A percentile compares a stretch with the other conserved stretches of the same genome.
phyloP scores from a whole-genome alignment of 2,113 vertebrate genomes.

The Cyanoramphus novaezelandiae region DNA sequence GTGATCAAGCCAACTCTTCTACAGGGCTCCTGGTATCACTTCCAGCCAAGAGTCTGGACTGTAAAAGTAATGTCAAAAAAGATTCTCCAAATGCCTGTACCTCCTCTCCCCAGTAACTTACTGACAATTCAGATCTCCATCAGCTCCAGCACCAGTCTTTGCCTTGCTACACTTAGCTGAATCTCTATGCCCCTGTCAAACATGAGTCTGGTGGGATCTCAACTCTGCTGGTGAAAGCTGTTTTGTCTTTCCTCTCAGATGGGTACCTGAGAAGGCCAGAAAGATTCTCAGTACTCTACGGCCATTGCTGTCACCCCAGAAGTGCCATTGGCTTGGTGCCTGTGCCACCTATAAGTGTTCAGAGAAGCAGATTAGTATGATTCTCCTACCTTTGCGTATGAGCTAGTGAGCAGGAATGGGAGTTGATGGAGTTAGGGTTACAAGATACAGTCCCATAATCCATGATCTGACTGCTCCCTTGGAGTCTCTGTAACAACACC shows the following conservation, averaged over 20 bases:
- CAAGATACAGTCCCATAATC: conserved; percentile 39
- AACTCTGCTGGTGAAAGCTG: background rate
- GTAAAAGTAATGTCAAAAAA: background rate
- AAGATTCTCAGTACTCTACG: background rate
- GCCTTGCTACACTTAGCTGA: background rate
- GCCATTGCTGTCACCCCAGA: background rate
- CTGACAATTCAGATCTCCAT: background rate
- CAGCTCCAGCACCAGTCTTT: background rate
- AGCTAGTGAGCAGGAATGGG: conserved; percentile 35
- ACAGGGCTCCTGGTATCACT: background rate
- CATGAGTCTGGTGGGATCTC: background rate
- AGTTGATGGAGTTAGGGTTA: conserved; percentile 21
- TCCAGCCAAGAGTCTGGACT: background rate
- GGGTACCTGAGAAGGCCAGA: background rate
- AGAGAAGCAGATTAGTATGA: background rate
- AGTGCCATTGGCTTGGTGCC: conserved; percentile 26
- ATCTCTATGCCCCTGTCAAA: background rate
- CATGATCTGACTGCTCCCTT: conserved; percentile 18
- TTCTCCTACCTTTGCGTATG: conserved; percentile 44
- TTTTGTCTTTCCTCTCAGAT: background rate
- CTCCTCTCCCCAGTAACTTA: background rate
- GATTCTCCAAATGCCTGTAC: background rate
- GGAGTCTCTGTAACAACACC: conserved; percentile 56
- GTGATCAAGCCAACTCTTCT: background rate
- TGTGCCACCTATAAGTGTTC: background rate